Evolutionary conservation across 2,797 vertebrate genomes (phyloP).

Genomic region (Clarias laeviceps): DNA sequence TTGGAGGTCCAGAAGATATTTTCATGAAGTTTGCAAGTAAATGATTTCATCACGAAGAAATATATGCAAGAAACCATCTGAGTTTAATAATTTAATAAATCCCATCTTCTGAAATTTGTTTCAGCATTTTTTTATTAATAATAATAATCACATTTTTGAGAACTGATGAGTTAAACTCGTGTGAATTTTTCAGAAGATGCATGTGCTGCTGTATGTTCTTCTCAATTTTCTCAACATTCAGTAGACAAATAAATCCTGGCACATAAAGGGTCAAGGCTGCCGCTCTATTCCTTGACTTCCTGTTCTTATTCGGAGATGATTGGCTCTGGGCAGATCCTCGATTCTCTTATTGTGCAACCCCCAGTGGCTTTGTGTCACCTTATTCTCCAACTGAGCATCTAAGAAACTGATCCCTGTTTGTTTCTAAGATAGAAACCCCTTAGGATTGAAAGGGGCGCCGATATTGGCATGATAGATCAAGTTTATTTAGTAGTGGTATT

Average conservation of each 20-base stretch:
- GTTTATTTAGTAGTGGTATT: constrained; percentile 36
- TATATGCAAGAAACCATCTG: neutral
- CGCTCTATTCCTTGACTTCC: constrained; percentile 39
- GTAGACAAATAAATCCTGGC: constrained; percentile 26
- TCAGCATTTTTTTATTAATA: neutral
- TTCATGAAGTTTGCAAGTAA: neutral
- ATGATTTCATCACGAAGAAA: neutral
- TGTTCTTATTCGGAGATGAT: constrained; percentile 48
- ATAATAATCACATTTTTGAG: neutral
- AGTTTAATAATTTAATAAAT: neutral
- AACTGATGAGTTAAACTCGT: neutral
- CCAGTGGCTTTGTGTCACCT: constrained; percentile 29
- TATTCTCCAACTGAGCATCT: neutral
- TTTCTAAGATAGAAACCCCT: constrained; percentile 7
- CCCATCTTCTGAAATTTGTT: neutral
- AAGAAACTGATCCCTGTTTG: neutral
- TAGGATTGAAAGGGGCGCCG: constrained; percentile 11
- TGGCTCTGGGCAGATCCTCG: constrained; percentile 22
- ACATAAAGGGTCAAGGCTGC: constrained; percentile 45
- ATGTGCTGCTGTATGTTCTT: neutral
- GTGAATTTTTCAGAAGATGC: neutral
- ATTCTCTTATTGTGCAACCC: constrained; percentile 15
- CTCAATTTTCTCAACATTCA: neutral
- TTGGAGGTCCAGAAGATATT: neutral
- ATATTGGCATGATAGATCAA: constrained; percentile 11